Evolutionary conservation across 2,888 invertebrate species (phyloP).

Genomic region (Cordilura impudica): DNA sequence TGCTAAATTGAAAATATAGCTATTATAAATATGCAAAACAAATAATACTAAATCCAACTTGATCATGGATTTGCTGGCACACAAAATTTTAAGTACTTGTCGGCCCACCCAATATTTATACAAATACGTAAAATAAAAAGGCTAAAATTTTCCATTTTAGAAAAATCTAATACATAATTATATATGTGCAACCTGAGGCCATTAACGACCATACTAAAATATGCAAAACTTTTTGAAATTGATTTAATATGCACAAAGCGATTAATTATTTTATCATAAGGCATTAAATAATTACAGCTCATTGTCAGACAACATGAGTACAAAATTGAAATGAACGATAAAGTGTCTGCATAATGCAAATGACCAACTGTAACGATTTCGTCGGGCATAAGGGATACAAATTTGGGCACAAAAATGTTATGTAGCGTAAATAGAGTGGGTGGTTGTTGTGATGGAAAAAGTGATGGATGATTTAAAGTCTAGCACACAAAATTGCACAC

Average conservation of each 20-base stretch:
- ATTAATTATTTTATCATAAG: slow-evolving; percentile 68
- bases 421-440: slow-evolving; percentile 28
- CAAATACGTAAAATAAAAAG: slow-evolving; percentile 36
- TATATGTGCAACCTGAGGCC: slow-evolving; percentile 54
- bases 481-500: neutral
- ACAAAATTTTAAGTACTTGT: slow-evolving; percentile 34
- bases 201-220: slow-evolving; percentile 52
- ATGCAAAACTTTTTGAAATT: slow-evolving; percentile 54
- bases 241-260: slow-evolving; percentile 69
- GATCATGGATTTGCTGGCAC: slow-evolving; percentile 54
- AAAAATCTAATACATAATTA: slow-evolving; percentile 32
- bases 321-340: slow-evolving; percentile 26
- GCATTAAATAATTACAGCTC: slow-evolving; percentile 62
- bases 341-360: slow-evolving; percentile 30
- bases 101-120: slow-evolving; percentile 36
- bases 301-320: slow-evolving; percentile 54
- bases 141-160: slow-evolving; percentile 5
- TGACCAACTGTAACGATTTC: slow-evolving; percentile 46
- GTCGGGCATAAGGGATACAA: slow-evolving; percentile 43
- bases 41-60: too few relatives aligned
- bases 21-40: too few relatives aligned
- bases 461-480: slow-evolving; percentile 25
- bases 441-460: slow-evolving; percentile 7
- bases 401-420: slow-evolving; percentile 16
- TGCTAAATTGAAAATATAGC: too few relatives aligned